phyloP scores from a whole-genome alignment of 2,797 vertebrate genomes.

The Myoxocephalus aenaeus region DNA sequence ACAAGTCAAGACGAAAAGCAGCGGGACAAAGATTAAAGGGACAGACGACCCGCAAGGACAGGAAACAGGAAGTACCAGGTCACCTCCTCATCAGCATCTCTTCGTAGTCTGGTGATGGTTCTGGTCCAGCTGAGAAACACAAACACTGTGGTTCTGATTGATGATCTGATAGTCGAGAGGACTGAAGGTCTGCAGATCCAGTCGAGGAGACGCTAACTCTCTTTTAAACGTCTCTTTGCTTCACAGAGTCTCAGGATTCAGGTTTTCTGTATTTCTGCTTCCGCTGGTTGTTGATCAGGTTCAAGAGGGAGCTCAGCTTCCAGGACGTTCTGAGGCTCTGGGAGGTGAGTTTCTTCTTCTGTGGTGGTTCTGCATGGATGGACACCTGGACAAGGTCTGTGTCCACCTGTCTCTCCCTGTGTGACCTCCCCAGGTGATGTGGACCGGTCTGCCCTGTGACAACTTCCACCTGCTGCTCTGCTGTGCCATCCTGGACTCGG shows the following conservation, averaged over 20 bases:
- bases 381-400: neutral
- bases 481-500: slow-evolving; percentile 96
- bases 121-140: no score
- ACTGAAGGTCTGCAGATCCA: no score
- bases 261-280: slow-evolving; percentile 98
- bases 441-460: slow-evolving; percentile 95
- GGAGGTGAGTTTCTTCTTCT: slow-evolving; percentile 88
- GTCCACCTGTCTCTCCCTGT: neutral
- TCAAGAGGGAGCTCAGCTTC: slow-evolving; percentile 97
- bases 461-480: slow-evolving; percentile 98
- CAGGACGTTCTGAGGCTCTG: slow-evolving; percentile 94
- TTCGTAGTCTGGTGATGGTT: no score
- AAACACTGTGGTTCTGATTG: no score
- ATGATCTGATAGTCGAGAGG: neutral
- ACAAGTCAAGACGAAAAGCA: neutral
- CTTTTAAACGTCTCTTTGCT: slow-evolving; percentile 3
- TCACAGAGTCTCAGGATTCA: slow-evolving; percentile 95
- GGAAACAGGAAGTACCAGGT: no score
- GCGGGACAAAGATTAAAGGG: neutral
- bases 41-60: no score
- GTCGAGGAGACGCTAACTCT: neutral
- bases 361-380: neutral
- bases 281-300: slow-evolving; percentile 96
- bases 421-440: slow-evolving; percentile 89
- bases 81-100: no score